These are phyloP conservation scores for Chamaetylas fuelleborni DNA, from an alignment of 2,113 vertebrate species.

Conservation along the genomic window DNA sequence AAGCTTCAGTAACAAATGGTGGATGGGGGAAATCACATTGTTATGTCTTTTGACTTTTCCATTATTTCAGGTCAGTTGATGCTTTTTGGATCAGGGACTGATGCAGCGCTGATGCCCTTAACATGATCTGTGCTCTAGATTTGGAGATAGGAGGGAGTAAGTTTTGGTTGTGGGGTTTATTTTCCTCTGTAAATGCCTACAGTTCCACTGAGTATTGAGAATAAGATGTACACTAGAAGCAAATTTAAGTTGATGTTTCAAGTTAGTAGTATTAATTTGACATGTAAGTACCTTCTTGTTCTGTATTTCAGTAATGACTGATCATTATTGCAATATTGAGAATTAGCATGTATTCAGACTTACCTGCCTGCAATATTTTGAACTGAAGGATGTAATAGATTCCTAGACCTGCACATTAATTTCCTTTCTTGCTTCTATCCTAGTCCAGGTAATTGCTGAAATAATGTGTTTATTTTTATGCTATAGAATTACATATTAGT, in stretches of 20 bases:
- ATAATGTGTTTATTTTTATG: background rate
- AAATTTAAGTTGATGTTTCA: background rate
- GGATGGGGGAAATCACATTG: accelerated
- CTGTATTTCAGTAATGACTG: background rate
- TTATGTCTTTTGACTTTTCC: background rate
- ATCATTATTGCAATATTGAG: background rate
- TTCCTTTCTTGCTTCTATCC: background rate
- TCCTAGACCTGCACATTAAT: background rate
- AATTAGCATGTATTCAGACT: background rate
- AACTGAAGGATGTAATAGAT: background rate
- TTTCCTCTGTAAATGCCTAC: background rate
- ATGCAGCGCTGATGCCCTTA: background rate
- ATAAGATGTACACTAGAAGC: background rate
- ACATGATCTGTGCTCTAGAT: background rate
- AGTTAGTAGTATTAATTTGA: background rate
- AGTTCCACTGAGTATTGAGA: background rate
- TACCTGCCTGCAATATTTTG: background rate
- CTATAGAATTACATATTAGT: background rate
- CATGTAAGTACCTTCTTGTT: background rate
- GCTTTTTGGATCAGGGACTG: background rate
- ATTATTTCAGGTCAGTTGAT: background rate
- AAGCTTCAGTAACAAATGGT: background rate
- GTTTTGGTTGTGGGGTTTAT: background rate
- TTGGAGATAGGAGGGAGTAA: background rate
- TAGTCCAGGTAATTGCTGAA: background rate